Percentiles rank a stretch among this genome's conserved stretches.
Evolutionary conservation across 2,113 vertebrate genomes (phyloP).

Genomic region (Penelope pileata): DNA sequence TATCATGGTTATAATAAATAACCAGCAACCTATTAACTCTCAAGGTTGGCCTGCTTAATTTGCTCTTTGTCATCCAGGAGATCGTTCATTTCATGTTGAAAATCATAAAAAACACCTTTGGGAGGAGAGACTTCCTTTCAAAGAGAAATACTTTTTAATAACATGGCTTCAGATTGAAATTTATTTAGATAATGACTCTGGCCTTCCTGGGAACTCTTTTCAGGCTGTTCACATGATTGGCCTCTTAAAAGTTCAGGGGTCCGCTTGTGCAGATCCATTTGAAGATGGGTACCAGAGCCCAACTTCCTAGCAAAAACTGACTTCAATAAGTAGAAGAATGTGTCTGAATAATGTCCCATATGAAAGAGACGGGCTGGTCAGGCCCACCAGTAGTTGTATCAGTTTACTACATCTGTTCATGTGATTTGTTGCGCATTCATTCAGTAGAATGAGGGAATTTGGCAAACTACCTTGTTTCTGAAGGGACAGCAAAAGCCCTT

Average conservation of each 20-base stretch:
- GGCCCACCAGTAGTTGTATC: not conserved
- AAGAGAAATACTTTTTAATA: not conserved
- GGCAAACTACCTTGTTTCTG: not conserved
- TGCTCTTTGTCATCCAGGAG: not conserved
- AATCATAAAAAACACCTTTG: not conserved
- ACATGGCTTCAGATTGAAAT: not conserved
- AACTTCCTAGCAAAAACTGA: not conserved
- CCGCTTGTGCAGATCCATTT: not conserved
- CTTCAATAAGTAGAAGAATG: not conserved
- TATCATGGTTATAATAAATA: not conserved
- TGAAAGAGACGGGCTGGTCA: accelerated
- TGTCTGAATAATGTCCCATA: not conserved
- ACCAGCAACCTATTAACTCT: not conserved
- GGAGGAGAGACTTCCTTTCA: not conserved
- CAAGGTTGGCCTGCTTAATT: not conserved
- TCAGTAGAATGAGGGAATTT: not conserved
- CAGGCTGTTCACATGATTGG: not conserved
- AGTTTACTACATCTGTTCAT: not conserved
- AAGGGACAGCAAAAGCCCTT: not conserved
- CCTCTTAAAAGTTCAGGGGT: not conserved
- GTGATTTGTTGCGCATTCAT: not conserved
- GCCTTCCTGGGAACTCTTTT: not conserved
- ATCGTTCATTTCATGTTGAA: not conserved
- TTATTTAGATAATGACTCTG: not conserved
- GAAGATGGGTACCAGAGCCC: not conserved